Evolutionary conservation across 2,113 vertebrate genomes (phyloP), one percentile per base, ranked within the genome.

Genomic region (Vanacampus margaritifer): DNA sequence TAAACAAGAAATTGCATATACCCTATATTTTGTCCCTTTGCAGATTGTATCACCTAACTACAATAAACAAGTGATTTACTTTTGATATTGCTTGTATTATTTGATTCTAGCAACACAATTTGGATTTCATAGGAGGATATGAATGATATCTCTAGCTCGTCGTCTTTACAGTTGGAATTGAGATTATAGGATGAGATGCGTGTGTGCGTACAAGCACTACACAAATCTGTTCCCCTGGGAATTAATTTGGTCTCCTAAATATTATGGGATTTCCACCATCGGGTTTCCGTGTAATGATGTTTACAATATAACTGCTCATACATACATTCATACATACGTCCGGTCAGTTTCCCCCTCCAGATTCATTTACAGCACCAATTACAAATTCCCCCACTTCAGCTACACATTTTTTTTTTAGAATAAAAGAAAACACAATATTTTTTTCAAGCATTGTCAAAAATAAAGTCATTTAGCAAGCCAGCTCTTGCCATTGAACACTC

Each of bases 241-340:
- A 69, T 68, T 26, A 79, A 79, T 69, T 79, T 79, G 72, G 72
- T 79, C 75, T 89, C 80, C 78, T 81, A 84, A 86, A 86, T 32
- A 32, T 75, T 72, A 86, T 92, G 93, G 93, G 93, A 94, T 88
- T 93, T 91, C 92, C 95, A 96, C 95, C 92, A 91, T 93, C 91
- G 90, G 93, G 94, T 95, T 96, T 94, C 93, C 95, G 93, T 95
- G 95, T 95, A 95, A 93, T 94, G 95, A 94, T 95, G 95, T 93
- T 95, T 94, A 95, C 88, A 90, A 89, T 90, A 90, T 76, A 90
- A 91, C 91, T 89, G 94, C 93, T 87, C 87, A 88, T 80, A 82
- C 87, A 88, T 90, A 94, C 93, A 94, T 95, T 94, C 90, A 91
- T 91, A 90, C 89, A 94, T 91, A 91, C 87, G 92, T 93, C 94